Percentiles rank a stretch among this genome's conserved stretches.
These are phyloP conservation scores for Rhegmatorhina hoffmannsi DNA, from an alignment of 2,113 vertebrate species.

Conservation along the genomic window DNA sequence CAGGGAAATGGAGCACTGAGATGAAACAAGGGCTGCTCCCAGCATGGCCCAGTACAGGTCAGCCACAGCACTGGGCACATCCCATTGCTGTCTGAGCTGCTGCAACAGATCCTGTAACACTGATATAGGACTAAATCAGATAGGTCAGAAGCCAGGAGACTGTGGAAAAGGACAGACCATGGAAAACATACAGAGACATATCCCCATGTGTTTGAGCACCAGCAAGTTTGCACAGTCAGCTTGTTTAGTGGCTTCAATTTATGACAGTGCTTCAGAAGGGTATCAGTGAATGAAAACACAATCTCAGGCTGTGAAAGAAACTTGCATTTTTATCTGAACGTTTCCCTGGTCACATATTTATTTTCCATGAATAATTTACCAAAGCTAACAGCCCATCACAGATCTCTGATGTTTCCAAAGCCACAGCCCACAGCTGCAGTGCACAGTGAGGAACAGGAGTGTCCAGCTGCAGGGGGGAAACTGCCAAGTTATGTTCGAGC, in stretches of 20 bases:
- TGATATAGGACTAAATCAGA: neutral
- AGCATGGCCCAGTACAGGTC: neutral
- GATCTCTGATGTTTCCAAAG: neutral
- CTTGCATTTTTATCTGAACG: neutral
- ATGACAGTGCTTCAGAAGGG: neutral
- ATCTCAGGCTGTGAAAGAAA: neutral
- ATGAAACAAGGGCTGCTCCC: neutral
- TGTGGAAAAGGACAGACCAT: neutral
- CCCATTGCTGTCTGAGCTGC: neutral
- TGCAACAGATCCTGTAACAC: neutral
- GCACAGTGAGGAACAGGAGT: neutral
- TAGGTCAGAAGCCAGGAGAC: neutral
- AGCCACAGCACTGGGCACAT: neutral
- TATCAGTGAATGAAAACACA: neutral
- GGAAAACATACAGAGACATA: neutral
- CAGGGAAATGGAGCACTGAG: constrained; percentile 11
- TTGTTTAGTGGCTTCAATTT: neutral
- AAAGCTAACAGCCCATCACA: neutral
- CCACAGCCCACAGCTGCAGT: neutral
- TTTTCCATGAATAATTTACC: constrained; percentile 1
- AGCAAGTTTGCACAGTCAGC: neutral
- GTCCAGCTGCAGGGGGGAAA: neutral
- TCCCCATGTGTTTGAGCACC: neutral
- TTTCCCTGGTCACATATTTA: neutral
- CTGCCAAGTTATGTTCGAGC: neutral